Conservation (phyloP, 2,113 vertebrate species). For the Excalfactoria chinensis region DNA sequence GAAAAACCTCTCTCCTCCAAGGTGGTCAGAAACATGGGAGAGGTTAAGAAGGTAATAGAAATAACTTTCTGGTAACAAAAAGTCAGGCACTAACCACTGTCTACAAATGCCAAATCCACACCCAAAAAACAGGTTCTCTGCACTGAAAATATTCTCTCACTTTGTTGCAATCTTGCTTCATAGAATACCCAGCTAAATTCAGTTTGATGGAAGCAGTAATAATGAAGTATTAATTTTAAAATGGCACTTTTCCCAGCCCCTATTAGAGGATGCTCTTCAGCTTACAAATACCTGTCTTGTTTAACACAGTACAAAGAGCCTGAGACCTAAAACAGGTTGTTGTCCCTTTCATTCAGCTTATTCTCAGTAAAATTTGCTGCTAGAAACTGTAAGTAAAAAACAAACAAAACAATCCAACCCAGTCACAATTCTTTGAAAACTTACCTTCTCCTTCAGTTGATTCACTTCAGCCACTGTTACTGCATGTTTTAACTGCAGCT, state of each 20-base stretch:
- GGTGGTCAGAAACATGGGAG: not conserved
- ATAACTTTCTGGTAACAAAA: not conserved
- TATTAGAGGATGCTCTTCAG: not conserved
- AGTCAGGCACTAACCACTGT: not conserved
- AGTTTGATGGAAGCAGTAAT: not conserved
- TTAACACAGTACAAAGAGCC: rapidly evolving
- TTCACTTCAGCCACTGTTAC: conserved; percentile 84
- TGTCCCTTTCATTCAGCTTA: not conserved
- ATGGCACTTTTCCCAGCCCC: not conserved
- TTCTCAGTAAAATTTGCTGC: not conserved
- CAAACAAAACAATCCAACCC: too few relatives aligned
- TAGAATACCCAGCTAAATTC: not conserved
- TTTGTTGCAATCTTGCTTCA: not conserved
- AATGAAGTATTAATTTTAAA: not conserved
- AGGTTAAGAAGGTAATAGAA: not conserved
- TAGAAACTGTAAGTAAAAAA: not conserved
- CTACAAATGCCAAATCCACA: not conserved
- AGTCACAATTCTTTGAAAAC: conserved; percentile 1
- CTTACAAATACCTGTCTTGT: not conserved
- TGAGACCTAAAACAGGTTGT: not conserved
- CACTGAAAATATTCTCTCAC: not conserved
- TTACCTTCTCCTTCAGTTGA: conserved; percentile 88
- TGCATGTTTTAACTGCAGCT: conserved; percentile 88
- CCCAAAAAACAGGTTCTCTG: not conserved
- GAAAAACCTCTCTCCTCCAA: not conserved